Percentiles rank a stretch among this genome's conserved stretches.
Conservation (phyloP, 2,888 invertebrate genomes). For the Pemphredon lugubris region DNA sequence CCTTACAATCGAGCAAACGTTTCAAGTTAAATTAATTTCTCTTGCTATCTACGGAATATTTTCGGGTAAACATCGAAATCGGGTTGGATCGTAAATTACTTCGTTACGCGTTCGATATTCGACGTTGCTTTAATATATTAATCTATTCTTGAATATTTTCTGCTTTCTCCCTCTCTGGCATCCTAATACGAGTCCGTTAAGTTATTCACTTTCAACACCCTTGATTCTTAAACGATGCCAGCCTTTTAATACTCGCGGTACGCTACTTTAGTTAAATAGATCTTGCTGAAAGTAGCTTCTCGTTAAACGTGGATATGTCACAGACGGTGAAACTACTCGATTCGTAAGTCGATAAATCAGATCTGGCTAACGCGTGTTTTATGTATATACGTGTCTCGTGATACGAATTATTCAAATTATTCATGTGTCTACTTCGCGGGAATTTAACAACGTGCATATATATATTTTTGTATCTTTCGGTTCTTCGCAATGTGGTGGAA, state of each 20-base stretch:
- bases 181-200: not conserved
- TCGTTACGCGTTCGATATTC: not conserved
- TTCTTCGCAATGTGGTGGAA: too few species aligned
- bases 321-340: not conserved
- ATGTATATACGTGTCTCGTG: not conserved
- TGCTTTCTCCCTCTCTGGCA: slow-evolving; percentile 10
- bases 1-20: too few species aligned
- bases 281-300: slow-evolving; percentile 47
- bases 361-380: not conserved
- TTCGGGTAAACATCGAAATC: not conserved
- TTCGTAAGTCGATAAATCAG: not conserved
- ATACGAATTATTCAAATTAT: too few species aligned
- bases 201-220: not conserved
- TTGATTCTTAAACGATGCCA: slow-evolving; percentile 5
- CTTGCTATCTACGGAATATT: too few species aligned
- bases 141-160: not conserved
- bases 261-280: slow-evolving; percentile 17
- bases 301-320: not conserved
- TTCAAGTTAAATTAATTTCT: too few species aligned
- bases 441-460: too few species aligned
- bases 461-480: too few species aligned
- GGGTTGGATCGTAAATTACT: not conserved
- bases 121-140: not conserved
- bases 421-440: too few species aligned
- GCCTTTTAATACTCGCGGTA: not conserved